phyloP scores from a whole-genome alignment of 2,888 invertebrate species.

The Platycheirus rosarum region DNA sequence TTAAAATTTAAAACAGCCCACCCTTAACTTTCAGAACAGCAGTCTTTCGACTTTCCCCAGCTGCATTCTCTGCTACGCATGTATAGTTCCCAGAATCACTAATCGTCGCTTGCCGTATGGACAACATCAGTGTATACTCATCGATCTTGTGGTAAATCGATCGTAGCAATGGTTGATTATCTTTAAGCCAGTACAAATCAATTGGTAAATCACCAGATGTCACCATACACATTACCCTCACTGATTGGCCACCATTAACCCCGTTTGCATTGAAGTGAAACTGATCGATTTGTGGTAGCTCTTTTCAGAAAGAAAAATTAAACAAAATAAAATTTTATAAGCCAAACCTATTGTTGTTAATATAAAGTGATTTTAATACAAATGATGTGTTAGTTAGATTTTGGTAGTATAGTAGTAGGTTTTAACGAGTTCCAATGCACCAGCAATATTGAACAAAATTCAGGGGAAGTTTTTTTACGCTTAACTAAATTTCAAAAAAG shows the following conservation, averaged over 20 bases:
- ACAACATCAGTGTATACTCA: slow-evolving; percentile 83
- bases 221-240: slow-evolving; percentile 86
- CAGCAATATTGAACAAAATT: slow-evolving; percentile 33
- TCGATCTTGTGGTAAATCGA: slow-evolving; percentile 83
- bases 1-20: slow-evolving; percentile 76
- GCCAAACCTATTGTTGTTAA: slow-evolving; percentile 56
- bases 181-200: slow-evolving; percentile 86
- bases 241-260: slow-evolving; percentile 84
- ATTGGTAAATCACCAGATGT: slow-evolving; percentile 91
- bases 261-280: slow-evolving; percentile 84
- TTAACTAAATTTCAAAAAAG: slow-evolving; percentile 40
- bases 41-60: slow-evolving; percentile 84
- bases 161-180: slow-evolving; percentile 81
- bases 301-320: slow-evolving; percentile 76
- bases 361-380: slow-evolving; percentile 58
- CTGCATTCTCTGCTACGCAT: slow-evolving; percentile 85
- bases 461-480: slow-evolving; percentile 21
- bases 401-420: neutral
- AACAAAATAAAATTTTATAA: slow-evolving; percentile 52
- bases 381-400: slow-evolving; percentile 61
- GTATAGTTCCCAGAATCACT: slow-evolving; percentile 84
- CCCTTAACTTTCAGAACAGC: slow-evolving; percentile 85
- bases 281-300: slow-evolving; percentile 84
- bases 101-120: slow-evolving; percentile 82
- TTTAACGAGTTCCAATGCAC: slow-evolving; percentile 60